phyloP scores from a whole-genome alignment of 2,888 invertebrate genomes.

The Caenorhabditis wallacei region DNA sequence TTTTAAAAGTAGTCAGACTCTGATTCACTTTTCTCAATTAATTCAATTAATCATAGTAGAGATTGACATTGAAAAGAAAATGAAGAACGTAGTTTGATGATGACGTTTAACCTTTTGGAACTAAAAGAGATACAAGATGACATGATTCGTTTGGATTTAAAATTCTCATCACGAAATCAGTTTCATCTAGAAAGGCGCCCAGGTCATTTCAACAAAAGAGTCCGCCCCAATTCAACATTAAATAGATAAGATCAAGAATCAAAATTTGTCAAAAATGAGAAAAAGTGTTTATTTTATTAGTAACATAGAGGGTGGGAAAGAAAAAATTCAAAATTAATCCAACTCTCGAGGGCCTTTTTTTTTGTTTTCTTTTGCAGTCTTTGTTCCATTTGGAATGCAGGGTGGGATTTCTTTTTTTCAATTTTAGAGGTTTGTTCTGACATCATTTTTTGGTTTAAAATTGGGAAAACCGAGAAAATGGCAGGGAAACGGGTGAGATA shows the following conservation, averaged over 20 bases:
- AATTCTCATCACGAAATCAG: slow-evolving; percentile 54
- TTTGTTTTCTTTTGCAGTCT: slow-evolving; percentile 23
- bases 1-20: background rate
- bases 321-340: slow-evolving; percentile 39
- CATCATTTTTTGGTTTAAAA: slow-evolving; percentile 48
- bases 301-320: slow-evolving; percentile 6
- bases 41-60: slow-evolving; percentile 16
- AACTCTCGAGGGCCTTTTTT: slow-evolving; percentile 6
- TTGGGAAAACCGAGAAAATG: slow-evolving; percentile 31
- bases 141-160: slow-evolving; percentile 3
- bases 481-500: slow-evolving; percentile 21
- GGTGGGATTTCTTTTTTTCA: slow-evolving; percentile 35
- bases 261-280: background rate
- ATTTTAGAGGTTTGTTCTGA: slow-evolving; percentile 44
- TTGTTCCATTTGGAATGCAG: slow-evolving; percentile 30
- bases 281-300: slow-evolving; percentile 35
- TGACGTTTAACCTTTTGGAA: slow-evolving; percentile 15
- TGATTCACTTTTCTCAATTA: background rate
- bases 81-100: background rate
- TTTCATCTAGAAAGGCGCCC: slow-evolving; percentile 11
- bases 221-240: background rate
- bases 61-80: background rate
- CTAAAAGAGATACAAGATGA: slow-evolving; percentile 20
- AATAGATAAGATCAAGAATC: slow-evolving; percentile 19
- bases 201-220: slow-evolving; percentile 22